phyloP scores from a whole-genome alignment of 2,797 vertebrate genomes.

The Oceanodroma leucorhoa region DNA sequence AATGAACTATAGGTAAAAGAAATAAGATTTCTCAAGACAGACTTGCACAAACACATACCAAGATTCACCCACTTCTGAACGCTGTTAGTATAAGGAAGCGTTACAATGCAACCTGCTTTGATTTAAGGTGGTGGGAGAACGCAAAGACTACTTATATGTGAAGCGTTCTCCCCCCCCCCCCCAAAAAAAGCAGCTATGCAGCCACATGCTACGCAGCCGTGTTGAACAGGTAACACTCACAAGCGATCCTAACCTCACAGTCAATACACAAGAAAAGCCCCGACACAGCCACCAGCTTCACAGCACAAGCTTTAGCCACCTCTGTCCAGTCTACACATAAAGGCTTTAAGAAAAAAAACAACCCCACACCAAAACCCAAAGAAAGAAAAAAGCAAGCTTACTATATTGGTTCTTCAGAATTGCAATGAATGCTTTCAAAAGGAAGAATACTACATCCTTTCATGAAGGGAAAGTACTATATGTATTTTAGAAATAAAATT shows the following conservation, averaged over 20 bases:
- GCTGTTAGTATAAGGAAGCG: slow-evolving; percentile 1
- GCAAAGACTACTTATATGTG: background rate
- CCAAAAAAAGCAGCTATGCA: background rate
- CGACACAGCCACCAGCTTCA: background rate
- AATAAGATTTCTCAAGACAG: background rate
- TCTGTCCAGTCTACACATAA: background rate
- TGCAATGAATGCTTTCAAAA: background rate
- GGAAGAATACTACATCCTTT: background rate
- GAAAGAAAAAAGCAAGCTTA: background rate
- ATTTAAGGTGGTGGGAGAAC: background rate
- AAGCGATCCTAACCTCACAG: background rate
- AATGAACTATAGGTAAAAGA: background rate
- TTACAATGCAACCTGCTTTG: background rate
- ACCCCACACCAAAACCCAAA: background rate
- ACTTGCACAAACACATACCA: background rate
- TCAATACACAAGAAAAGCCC: background rate
- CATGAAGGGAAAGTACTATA: background rate
- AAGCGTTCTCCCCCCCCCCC: background rate
- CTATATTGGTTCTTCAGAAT: background rate
- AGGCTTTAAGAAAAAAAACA: background rate
- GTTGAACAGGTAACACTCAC: background rate
- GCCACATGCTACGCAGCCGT: background rate
- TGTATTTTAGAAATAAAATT: background rate
- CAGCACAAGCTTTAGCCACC: background rate
- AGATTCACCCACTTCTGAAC: background rate